A percentile compares a stretch with the other conserved stretches of the same genome.
Evolutionary conservation across 2,797 vertebrate genomes (phyloP).

Genomic region (Gymnopithys bicolor): DNA sequence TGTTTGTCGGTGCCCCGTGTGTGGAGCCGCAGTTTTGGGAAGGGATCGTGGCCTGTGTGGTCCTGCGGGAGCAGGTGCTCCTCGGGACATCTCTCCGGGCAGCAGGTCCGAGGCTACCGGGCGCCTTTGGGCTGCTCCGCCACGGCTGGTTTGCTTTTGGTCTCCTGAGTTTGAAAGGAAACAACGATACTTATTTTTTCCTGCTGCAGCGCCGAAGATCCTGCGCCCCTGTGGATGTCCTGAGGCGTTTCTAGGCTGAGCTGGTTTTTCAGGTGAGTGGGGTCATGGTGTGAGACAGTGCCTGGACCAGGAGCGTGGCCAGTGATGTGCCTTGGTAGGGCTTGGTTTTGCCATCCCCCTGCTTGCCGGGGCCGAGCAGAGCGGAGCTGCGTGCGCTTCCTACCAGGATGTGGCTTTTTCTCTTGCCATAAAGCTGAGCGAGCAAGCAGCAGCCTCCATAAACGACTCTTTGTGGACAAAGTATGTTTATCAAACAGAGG

Average conservation of each 20-base stretch:
- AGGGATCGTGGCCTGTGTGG: background rate
- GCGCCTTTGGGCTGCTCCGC: fast-evolving
- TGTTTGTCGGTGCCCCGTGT: background rate
- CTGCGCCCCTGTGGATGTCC: background rate
- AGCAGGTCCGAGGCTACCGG: fast-evolving
- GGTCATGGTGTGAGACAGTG: background rate
- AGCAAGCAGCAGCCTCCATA: background rate
- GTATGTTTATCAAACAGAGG: background rate
- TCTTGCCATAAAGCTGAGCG: background rate
- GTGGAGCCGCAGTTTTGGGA: background rate
- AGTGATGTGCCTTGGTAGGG: background rate
- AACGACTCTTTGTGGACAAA: background rate
- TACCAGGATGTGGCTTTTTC: constrained; percentile 52
- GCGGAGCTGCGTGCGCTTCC: background rate
- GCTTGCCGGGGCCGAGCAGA: background rate
- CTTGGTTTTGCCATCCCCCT: background rate
- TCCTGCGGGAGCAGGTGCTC: background rate
- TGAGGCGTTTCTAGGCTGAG: constrained; percentile 38
- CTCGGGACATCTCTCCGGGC: fast-evolving
- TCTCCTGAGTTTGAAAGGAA: background rate
- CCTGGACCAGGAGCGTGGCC: fast-evolving
- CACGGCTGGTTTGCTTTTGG: background rate
- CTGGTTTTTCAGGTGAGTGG: constrained; percentile 54
- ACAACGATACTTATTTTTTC: constrained; percentile 40
- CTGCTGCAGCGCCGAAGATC: constrained; percentile 6